These are phyloP conservation scores for Erynnis tages DNA, from an alignment of 2,888 invertebrate genomes.

Conservation along the genomic window DNA sequence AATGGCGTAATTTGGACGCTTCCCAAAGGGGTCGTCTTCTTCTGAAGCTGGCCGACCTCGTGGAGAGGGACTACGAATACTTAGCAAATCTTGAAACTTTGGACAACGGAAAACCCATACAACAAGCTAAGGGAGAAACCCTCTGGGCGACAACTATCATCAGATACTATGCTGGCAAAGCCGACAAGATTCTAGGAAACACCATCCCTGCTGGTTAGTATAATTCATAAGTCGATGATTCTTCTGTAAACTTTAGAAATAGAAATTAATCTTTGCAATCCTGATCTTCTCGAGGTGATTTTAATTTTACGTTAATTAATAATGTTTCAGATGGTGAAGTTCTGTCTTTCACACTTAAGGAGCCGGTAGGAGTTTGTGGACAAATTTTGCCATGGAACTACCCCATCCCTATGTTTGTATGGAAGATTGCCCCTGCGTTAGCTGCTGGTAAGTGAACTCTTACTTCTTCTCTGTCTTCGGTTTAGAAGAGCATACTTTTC, in stretches of 20 bases:
- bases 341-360: constrained; percentile 90
- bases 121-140: constrained; percentile 85
- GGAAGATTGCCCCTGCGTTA: constrained; percentile 93
- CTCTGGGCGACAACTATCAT: constrained; percentile 81
- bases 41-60: constrained; percentile 86
- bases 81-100: constrained; percentile 93
- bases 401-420: constrained; percentile 94
- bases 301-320: background rate
- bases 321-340: constrained; percentile 85
- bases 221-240: background rate
- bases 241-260: too few species aligned
- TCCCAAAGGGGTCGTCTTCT: constrained; percentile 88
- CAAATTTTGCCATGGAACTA: constrained; percentile 98
- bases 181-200: constrained; percentile 91
- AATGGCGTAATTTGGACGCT: constrained; percentile 91
- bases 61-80: constrained; percentile 86
- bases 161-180: constrained; percentile 94
- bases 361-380: constrained; percentile 93
- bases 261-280: too few species aligned
- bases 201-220: constrained; percentile 84
- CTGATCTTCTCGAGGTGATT: too few species aligned
- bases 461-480: too few species aligned
- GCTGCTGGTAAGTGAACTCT: constrained; percentile 73
- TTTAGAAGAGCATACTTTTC: too few species aligned
- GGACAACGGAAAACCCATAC: constrained; percentile 95